Evolutionary conservation across 2,888 invertebrate genomes (phyloP), one percentile per base, ranked within the genome.

Genomic region (Hydriomena furcata): DNA sequence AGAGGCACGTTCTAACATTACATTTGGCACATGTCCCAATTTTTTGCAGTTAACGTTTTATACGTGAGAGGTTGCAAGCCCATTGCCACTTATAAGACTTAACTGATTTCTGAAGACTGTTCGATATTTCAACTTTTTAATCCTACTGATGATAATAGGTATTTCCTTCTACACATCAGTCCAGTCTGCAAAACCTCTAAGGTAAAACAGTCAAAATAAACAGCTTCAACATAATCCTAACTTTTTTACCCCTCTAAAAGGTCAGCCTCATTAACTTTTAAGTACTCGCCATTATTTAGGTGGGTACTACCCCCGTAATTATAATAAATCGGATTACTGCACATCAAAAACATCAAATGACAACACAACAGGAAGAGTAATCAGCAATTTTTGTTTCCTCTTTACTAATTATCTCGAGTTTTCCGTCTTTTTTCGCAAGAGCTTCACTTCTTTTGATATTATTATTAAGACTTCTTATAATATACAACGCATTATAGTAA

Each of bases 321-420:
- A 58, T 58, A 55, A 51, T 61, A 56, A 58, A 61, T 61, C 46
- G 35, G 56, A 58, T 61, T 56, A 61, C 48, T 56, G 46, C 52
- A 51, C 61, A 56, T 61, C 60, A 61, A 58, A 58, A 61, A 52
- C 55, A 46, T 48, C 54, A 56, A 60, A 53, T 43, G 52, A 42
- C 37, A 13, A 51, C 47, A 52, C 47, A 45, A 54, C 53, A 50
- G 46, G 48, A 50, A 40, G 28, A 51, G 55, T 58, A 55, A 60
- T 60, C 49, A 58, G 30, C 12, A 30, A 55, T 51, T 48, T 55
- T 50, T 30, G 23, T 55, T 25, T 42, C 42, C 43, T 55, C 48
- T 53, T 53, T 49, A 42, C 43, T 55, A 60, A 55, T 57, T 57
- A 58, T 46, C 51, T 47, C 35, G 47, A 51, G 42, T 60, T 57